Conservation (phyloP, 1,140 invertebrate genomes). For the Drosophila pallidifrons region DNA sequence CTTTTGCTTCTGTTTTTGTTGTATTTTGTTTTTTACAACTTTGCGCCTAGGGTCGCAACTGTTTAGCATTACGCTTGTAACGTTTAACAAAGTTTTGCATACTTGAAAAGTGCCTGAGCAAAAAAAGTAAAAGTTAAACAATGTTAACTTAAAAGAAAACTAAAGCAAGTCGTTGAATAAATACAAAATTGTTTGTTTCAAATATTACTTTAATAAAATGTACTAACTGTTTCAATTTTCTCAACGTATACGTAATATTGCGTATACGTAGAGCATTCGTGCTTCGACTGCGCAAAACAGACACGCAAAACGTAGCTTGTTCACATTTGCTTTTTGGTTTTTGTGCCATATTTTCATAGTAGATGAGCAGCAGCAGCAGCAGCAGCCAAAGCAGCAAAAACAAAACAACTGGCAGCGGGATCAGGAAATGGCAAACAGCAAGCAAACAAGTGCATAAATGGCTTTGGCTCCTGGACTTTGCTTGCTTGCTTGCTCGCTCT, state of each 20-base stretch:
- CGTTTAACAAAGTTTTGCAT: background rate
- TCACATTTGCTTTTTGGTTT: background rate
- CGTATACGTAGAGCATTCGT: background rate
- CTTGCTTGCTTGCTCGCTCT: background rate
- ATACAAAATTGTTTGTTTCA: too few relatives aligned
- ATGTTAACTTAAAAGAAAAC: too few relatives aligned
- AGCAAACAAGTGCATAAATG: conserved; percentile 29
- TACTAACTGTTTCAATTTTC: too few relatives aligned
- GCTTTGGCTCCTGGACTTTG: conserved; percentile 13
- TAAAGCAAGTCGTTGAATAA: too few relatives aligned
- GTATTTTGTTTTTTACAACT: background rate
- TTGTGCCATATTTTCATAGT: conserved; percentile 22
- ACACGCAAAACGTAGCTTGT: background rate
- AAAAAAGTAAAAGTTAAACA: too few relatives aligned
- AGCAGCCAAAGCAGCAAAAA: background rate
- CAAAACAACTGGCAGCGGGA: background rate
- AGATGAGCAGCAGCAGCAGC: conserved; percentile 3
- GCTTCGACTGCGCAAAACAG: background rate
- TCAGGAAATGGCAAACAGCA: background rate
- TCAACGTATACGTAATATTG: background rate
- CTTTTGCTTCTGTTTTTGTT: background rate
- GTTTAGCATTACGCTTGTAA: background rate
- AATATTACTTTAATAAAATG: too few relatives aligned
- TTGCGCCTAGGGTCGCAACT: background rate
- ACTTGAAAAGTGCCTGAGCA: background rate